A percentile compares a stretch with the other conserved stretches of the same genome.
Evolutionary conservation across 2,113 vertebrate genomes (phyloP).

Genomic region (Trinectes maculatus): DNA sequence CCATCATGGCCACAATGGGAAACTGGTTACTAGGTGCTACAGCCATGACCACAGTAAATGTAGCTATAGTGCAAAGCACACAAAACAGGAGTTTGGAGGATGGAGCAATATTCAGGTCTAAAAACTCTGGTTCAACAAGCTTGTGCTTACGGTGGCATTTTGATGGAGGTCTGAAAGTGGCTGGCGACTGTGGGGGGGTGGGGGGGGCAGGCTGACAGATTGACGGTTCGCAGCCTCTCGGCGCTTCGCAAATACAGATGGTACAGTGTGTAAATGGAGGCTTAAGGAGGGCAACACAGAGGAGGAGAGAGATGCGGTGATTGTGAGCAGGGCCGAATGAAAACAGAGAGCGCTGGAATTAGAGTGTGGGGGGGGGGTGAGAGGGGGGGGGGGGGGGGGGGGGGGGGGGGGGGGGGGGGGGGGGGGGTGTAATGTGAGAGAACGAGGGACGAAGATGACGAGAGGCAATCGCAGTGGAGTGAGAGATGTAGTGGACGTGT

Average conservation of each 20-base stretch:
- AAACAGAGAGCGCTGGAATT: slow-evolving; percentile 60
- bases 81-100: background rate
- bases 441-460: slow-evolving; percentile 51
- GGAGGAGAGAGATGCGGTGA: slow-evolving; percentile 52
- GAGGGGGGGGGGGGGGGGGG: slow-evolving; percentile 32
- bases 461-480: slow-evolving; percentile 53
- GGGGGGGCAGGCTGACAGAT: slow-evolving; percentile 71
- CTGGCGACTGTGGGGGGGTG: slow-evolving; percentile 72
- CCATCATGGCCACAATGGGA: background rate
- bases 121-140: slow-evolving; percentile 69
- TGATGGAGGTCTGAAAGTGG: slow-evolving; percentile 60
- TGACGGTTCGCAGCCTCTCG: slow-evolving; percentile 65
- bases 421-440: slow-evolving; percentile 61
- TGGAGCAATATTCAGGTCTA: slow-evolving; percentile 47
- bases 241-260: slow-evolving; percentile 74
- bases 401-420: slow-evolving; percentile 28
- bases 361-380: slow-evolving; percentile 54
- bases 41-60: background rate
- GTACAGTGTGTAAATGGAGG: slow-evolving; percentile 68
- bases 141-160: slow-evolving; percentile 69
- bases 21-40: too few species aligned
- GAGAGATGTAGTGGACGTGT: slow-evolving; percentile 49
- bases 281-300: slow-evolving; percentile 51
- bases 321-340: slow-evolving; percentile 47
- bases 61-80: background rate